A percentile compares a stretch with the other conserved stretches of the same genome.
These are phyloP conservation scores for Steinernema carpocapsae DNA, from an alignment of 2,888 invertebrate species.

Conservation along the genomic window DNA sequence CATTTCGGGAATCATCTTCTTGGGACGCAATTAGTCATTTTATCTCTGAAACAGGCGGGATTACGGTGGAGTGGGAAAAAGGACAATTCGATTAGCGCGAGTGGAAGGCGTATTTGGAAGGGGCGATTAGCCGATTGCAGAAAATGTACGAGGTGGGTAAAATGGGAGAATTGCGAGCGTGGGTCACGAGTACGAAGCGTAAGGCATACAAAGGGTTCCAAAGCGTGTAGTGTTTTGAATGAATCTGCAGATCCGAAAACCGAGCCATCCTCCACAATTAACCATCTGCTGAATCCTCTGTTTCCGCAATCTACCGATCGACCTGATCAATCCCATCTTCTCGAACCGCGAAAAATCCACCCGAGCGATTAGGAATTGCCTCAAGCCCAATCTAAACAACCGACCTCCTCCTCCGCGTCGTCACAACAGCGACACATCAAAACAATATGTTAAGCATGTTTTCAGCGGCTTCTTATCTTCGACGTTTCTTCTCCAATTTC, in stretches of 20 bases:
- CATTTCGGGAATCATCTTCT: conserved; percentile 25
- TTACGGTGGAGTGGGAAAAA: not conserved
- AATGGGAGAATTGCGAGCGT: not conserved
- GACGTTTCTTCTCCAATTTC: not conserved
- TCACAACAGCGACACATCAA: conserved; percentile 2
- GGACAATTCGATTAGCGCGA: not conserved
- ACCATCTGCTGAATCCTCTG: too few species aligned
- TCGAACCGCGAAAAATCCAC: too few species aligned
- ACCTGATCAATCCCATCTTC: too few species aligned
- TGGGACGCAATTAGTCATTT: conserved; percentile 27
- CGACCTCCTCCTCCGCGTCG: not conserved
- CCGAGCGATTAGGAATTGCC: too few species aligned
- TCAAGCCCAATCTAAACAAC: too few species aligned
- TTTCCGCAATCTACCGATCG: too few species aligned
- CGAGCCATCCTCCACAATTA: too few species aligned
- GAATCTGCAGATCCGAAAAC: too few species aligned
- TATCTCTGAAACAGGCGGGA: not conserved
- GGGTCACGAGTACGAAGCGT: not conserved
- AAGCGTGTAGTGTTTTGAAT: not conserved
- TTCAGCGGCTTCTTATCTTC: not conserved
- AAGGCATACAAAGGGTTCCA: not conserved
- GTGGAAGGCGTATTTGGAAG: conserved; percentile 1
- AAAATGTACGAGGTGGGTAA: not conserved
- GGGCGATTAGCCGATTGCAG: conserved; percentile 23
- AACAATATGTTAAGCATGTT: conserved; percentile 8